These are phyloP conservation scores for Mechanitis messenoides DNA, from an alignment of 2,888 invertebrate species.

Conservation along the genomic window DNA sequence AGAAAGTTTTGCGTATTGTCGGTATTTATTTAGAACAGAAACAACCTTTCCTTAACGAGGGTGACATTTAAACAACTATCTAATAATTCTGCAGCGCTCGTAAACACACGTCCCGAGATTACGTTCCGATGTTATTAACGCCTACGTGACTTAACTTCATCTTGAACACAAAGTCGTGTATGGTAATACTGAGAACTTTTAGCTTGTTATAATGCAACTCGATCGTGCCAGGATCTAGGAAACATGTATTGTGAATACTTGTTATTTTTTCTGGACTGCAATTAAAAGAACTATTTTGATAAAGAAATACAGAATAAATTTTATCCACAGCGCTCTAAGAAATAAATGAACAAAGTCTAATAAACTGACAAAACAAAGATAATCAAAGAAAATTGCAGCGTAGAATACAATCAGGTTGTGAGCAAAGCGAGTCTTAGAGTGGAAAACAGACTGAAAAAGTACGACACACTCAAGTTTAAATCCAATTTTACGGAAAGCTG, in stretches of 20 bases:
- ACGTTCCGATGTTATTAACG: slow-evolving; percentile 21
- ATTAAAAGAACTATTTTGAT: too few relatives aligned
- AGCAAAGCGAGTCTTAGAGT: slow-evolving; percentile 25
- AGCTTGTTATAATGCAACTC: slow-evolving; percentile 10
- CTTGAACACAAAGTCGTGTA: slow-evolving; percentile 15
- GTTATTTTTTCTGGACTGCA: too few relatives aligned
- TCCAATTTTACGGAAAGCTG: slow-evolving; percentile 32
- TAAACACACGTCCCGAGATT: slow-evolving; percentile 36
- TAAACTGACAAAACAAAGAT: slow-evolving; percentile 7
- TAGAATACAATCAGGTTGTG: slow-evolving; percentile 30
- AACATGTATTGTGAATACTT: too few relatives aligned
- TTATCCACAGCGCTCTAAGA: too few relatives aligned
- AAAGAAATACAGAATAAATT: too few relatives aligned
- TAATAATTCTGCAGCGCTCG: slow-evolving; percentile 34
- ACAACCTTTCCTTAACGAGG: slow-evolving; percentile 46
- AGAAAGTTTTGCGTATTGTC: slow-evolving; percentile 14
- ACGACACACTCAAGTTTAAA: slow-evolving; percentile 32
- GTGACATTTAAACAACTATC: slow-evolving; percentile 50
- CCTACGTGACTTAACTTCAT: slow-evolving; percentile 18
- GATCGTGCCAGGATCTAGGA: neutral
- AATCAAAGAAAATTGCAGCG: slow-evolving; percentile 21
- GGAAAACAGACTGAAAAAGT: slow-evolving; percentile 27
- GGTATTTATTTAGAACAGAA: slow-evolving; percentile 21
- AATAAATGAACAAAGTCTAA: neutral
- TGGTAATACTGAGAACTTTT: slow-evolving; percentile 4